These are phyloP conservation scores for Anguilla anguilla DNA, from an alignment of 2,797 vertebrate species.

Conservation along the genomic window DNA sequence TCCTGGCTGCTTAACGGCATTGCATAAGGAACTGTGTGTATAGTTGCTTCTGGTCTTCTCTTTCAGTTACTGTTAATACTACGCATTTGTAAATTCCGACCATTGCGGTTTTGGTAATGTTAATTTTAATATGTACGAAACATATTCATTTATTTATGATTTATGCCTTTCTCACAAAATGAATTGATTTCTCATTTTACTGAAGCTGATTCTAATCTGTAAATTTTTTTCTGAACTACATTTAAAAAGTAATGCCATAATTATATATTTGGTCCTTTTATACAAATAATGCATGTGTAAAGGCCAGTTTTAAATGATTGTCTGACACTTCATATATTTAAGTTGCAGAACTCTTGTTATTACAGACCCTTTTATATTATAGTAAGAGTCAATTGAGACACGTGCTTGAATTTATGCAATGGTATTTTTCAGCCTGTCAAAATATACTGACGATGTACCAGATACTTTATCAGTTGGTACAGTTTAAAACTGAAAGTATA, in stretches of 20 bases:
- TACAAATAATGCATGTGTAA: neutral
- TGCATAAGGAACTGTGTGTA: conserved; percentile 40
- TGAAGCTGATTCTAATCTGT: neutral
- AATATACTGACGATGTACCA: neutral
- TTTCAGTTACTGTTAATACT: conserved; percentile 32
- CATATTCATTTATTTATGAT: conserved; percentile 28
- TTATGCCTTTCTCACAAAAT: conserved; percentile 23
- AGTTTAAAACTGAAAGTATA: neutral
- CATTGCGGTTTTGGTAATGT: conserved; percentile 20
- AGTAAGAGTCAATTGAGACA: neutral
- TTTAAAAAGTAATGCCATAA: neutral
- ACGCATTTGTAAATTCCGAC: conserved; percentile 35
- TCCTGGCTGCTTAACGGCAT: conserved; percentile 21
- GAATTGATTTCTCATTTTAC: neutral
- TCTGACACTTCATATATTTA: neutral
- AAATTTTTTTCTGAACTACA: neutral
- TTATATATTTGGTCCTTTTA: neutral
- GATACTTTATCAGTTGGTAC: neutral
- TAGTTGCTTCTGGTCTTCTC: conserved; percentile 49
- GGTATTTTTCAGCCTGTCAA: neutral
- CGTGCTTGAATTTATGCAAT: neutral
- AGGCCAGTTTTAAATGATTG: conserved; percentile 14
- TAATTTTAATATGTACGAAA: conserved; percentile 17
- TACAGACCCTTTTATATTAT: neutral
- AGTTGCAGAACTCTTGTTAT: neutral